A percentile compares a stretch with the other conserved stretches of the same genome.
Evolutionary conservation across 2,113 vertebrate genomes (phyloP).

Genomic region (Jacana jacana): DNA sequence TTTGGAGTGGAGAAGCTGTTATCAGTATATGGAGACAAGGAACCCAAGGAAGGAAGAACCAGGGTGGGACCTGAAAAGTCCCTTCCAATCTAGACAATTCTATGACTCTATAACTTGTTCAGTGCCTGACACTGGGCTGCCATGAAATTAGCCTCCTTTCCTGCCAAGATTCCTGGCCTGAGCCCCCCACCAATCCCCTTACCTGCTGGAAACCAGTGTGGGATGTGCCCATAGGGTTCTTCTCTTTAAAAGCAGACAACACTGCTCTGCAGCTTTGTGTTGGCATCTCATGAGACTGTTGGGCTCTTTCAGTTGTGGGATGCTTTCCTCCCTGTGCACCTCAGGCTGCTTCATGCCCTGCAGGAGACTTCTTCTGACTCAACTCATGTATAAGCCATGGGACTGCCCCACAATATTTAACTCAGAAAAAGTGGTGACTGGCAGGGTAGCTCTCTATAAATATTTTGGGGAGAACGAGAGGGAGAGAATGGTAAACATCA

Average conservation of each 20-base stretch:
- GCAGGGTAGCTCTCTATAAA: neutral
- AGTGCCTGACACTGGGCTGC: neutral
- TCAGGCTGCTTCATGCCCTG: neutral
- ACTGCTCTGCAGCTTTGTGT: neutral
- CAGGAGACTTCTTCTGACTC: neutral
- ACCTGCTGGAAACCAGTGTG: neutral
- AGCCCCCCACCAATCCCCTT: neutral
- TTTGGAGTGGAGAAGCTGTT: neutral
- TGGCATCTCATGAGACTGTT: neutral
- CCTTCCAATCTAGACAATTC: too few species aligned
- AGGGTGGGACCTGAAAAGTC: too few species aligned
- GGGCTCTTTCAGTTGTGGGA: neutral
- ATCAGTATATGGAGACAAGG: neutral
- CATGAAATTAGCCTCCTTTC: neutral
- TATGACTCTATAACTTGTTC: neutral
- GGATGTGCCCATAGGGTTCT: neutral
- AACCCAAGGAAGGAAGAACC: neutral
- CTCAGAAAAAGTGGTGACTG: neutral
- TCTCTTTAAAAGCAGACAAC: neutral
- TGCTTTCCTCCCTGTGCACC: neutral
- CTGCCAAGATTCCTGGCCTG: neutral
- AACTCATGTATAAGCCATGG: neutral
- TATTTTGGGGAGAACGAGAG: neutral
- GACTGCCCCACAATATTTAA: neutral
- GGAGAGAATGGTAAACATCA: neutral